Evolutionary conservation across 2,113 vertebrate species (phyloP), one percentile per base, ranked within the genome.

Genomic region (Tapirus terrestris): DNA sequence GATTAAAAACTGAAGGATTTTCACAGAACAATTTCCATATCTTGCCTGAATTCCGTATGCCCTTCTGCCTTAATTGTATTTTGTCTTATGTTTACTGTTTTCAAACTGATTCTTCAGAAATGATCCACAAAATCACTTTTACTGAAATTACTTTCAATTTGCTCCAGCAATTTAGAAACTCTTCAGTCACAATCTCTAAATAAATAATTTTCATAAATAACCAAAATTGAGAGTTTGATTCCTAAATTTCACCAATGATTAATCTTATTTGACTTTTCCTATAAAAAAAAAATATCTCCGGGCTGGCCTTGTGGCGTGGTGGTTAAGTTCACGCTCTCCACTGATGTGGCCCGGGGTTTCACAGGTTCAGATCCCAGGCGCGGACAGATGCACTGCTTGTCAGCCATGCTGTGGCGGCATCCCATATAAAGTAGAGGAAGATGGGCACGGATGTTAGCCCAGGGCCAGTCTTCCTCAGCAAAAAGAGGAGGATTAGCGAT

Each of bases 171-270:
- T 92, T 51, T 83, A 56, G 16, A 85, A 92, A 17, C 6, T n/a
- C 61, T 89, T 89, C 39, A 80, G 25, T 95, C 45, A 63, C 16
- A 58, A 61, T 63, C 31, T 86, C 43, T 79, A 92, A 82, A 33
- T 83, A 87, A 94, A 76, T 89, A 14, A 67, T 77, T 91, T 91
- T 96, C 27, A 72, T 60, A 82, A 89, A 39, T 72, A 82, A 90
- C 45, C 43, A 39, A 72, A 93, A 91, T 45, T 80, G 67, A 67
- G n/a, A 73, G 31, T 77, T 72, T 85, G 16, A 58, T 81, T 94
- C 10, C 25, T 82, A 91, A 91, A 8, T 87, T 84, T 93, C 21
- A 84, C 43, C 36, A 76, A 7, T 76, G 18, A 53, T 65, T 84
- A 75, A 63, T 60, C 12, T 3, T 91, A 25, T 88, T 76, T 73